Evolutionary conservation across 2,113 vertebrate genomes (phyloP).

Genomic region (Penelope pileata): DNA sequence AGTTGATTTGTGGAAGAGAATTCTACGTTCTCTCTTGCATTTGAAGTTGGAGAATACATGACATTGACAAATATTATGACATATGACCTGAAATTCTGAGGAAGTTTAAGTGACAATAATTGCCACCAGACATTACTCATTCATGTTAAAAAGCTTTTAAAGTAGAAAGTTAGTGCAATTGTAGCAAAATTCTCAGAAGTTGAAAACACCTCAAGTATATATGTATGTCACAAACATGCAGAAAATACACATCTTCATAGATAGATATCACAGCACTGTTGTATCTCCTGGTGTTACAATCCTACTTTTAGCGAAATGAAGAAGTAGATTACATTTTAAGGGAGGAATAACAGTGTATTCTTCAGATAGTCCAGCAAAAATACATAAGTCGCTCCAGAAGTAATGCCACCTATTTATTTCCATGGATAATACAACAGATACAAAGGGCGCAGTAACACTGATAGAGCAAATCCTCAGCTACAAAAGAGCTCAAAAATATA

Average conservation of each 20-base stretch:
- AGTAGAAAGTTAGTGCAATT: constrained; percentile 12
- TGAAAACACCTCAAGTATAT: background rate
- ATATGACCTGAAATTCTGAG: constrained; percentile 44
- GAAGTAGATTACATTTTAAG: background rate
- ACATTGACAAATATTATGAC: constrained; percentile 24
- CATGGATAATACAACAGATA: no score
- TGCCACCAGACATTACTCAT: constrained; percentile 16
- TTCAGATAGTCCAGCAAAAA: constrained; percentile 43
- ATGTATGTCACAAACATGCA: background rate
- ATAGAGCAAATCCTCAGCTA: no score
- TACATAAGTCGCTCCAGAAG: background rate
- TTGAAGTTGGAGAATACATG: constrained; percentile 1
- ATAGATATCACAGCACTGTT: background rate
- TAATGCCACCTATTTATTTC: no score
- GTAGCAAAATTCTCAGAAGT: background rate
- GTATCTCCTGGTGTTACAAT: background rate
- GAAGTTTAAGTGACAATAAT: constrained; percentile 44
- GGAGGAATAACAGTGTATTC: background rate
- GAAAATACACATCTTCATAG: background rate
- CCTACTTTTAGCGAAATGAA: constrained; percentile 28
- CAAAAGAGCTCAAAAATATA: no score
- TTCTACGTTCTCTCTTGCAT: background rate
- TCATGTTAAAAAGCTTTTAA: constrained; percentile 37
- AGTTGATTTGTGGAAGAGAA: constrained; percentile 20
- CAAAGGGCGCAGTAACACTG: no score